A percentile compares a stretch with the other conserved stretches of the same genome.
Conservation (phyloP, 2,113 vertebrate genomes). For the Perca flavescens region DNA sequence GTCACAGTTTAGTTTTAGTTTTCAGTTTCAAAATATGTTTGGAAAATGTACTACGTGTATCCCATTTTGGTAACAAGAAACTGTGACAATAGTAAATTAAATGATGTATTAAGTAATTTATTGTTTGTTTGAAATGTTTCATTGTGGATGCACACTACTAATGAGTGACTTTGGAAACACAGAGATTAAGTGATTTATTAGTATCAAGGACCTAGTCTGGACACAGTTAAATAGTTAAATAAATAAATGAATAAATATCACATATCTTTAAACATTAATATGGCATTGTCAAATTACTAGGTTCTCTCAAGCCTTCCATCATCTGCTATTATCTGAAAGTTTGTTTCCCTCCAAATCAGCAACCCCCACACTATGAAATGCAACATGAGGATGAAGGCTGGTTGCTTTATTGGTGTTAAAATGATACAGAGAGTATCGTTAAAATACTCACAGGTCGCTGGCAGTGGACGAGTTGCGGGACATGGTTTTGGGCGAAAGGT, state of each 20-base stretch:
- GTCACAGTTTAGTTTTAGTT: background rate
- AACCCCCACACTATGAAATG: background rate
- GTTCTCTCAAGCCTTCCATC: background rate
- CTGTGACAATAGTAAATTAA: background rate
- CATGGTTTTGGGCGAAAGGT: constrained; percentile 92
- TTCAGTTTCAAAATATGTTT: background rate
- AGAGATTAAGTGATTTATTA: background rate
- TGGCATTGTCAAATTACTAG: background rate
- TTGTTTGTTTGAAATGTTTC: background rate
- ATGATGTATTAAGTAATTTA: background rate
- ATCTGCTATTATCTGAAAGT: background rate
- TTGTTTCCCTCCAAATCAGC: background rate
- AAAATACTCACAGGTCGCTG: constrained; percentile 91
- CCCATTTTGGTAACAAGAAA: background rate
- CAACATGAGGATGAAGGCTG: background rate
- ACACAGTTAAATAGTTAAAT: background rate
- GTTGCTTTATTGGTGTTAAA: background rate
- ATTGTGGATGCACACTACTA: background rate
- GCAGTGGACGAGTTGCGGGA: constrained; percentile 93
- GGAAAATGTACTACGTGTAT: background rate
- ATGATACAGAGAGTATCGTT: background rate
- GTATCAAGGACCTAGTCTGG: background rate
- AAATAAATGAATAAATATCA: background rate
- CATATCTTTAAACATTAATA: background rate
- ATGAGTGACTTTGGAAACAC: background rate